These are phyloP conservation scores for Ennomos quercinarius DNA, from an alignment of 2,888 invertebrate genomes.

Conservation along the genomic window DNA sequence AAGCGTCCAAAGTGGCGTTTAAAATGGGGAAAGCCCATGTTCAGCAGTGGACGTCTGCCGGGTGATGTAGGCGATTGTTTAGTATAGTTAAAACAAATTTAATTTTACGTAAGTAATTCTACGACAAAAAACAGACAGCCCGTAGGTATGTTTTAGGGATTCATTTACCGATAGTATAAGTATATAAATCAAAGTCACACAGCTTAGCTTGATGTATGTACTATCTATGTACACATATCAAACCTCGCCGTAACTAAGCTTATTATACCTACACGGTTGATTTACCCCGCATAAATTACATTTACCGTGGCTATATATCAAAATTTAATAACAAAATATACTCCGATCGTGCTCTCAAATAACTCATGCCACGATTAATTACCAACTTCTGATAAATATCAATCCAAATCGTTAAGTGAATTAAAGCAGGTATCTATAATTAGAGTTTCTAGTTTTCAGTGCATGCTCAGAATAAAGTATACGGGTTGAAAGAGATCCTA, in stretches of 20 bases:
- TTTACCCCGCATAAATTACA: slow-evolving; percentile 34
- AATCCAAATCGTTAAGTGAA: slow-evolving; percentile 17
- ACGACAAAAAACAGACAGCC: too few species aligned
- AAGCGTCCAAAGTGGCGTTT: too few species aligned
- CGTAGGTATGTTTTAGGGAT: too few species aligned
- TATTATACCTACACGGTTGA: slow-evolving; percentile 30
- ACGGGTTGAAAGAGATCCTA: slow-evolving; percentile 19
- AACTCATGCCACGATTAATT: slow-evolving; percentile 16
- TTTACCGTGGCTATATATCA: slow-evolving; percentile 35
- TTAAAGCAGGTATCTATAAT: slow-evolving; percentile 18
- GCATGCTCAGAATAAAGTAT: slow-evolving; percentile 26
- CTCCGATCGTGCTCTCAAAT: slow-evolving; percentile 10
- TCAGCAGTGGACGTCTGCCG: too few species aligned
- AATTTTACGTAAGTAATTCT: too few species aligned
- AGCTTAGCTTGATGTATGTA: too few species aligned
- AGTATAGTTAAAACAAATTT: too few species aligned
- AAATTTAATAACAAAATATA: slow-evolving; percentile 28
- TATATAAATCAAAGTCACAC: too few species aligned
- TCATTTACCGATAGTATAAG: too few species aligned
- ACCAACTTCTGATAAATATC: slow-evolving; percentile 13
- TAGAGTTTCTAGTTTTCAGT: slow-evolving; percentile 12
- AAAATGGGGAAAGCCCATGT: too few species aligned
- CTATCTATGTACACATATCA: too few species aligned
- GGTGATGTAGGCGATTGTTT: too few species aligned
- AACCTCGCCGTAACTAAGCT: neutral